Evolutionary conservation across 2,113 vertebrate species (phyloP), one percentile per base, ranked within the genome.

Genomic region (Apaloderma vittatum): DNA sequence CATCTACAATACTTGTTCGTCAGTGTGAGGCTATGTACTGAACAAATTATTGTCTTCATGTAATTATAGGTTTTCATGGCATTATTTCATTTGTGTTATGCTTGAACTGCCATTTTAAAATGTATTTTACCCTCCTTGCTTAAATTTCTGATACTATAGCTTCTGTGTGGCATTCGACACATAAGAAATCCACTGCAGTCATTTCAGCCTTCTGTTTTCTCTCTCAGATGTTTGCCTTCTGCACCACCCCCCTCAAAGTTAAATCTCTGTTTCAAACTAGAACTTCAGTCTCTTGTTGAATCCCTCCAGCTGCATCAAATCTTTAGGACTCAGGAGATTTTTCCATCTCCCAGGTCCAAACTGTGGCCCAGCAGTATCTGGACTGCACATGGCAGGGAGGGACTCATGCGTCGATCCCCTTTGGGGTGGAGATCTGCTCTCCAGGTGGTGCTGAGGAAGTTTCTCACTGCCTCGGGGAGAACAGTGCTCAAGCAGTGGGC

Each of bases 61-160:
- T 58, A 85, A 57, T 76, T 72, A 18, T 0, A 74, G 43, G 13
- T 79, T 91, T 91, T 62, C 43, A 9, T 40, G 40, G 40, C 40
- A 11, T 21, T 20, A 22, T 0, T 0, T 37, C 12, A 26, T 76
- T n/a, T 3, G 3, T 59, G 67, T 92, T 88, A 59, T 27, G n/a
- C 26, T 59, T 83, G 37, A 76, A 30, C 8, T 55, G 29, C 21
- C 24, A 24, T 63, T 94, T 93, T 40, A 82, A 43, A 77, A 57
- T 66, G 15, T 68, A 49, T 65, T 91, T 80, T 88, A 67, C 26
- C 55, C 83, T 92, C 36, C 45, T 0, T 6, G 20, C 61, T 67
- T 76, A 40, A 26, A 55, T 83, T 92, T 80, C 63, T 80, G 18
- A 15, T 72, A 45, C 32, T 68, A 22, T 0, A n/a, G 13, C 17